phyloP scores from a whole-genome alignment of 2,797 vertebrate genomes.

The Cephalopachus bancanus region DNA sequence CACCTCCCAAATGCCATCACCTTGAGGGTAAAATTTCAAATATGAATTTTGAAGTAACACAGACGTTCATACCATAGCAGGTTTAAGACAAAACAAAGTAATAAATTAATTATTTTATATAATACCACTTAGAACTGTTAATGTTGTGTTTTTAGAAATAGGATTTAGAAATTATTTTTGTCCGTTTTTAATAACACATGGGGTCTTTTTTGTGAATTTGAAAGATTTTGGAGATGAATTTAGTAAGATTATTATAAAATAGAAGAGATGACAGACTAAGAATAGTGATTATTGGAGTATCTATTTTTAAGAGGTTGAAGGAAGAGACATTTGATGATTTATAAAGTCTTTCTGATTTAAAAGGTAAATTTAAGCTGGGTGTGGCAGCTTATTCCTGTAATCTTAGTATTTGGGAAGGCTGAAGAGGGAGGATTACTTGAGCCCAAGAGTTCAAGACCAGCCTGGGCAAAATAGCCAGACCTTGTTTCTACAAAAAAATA shows the following conservation, averaged over 20 bases:
- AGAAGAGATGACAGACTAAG: not conserved
- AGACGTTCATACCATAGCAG: not conserved
- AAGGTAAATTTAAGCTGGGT: too few relatives aligned
- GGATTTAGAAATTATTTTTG: conserved; percentile 39
- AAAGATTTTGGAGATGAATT: conserved; percentile 66
- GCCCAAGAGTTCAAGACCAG: too few relatives aligned
- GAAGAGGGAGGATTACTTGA: too few relatives aligned
- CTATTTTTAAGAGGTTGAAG: conserved; percentile 19
- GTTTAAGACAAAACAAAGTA: not conserved
- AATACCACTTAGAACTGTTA: conserved; percentile 64
- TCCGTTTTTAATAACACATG: not conserved
- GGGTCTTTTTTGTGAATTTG: conserved; percentile 42
- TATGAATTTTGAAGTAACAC: not conserved
- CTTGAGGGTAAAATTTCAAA: not conserved
- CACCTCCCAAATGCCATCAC: not conserved
- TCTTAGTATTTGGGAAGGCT: too few relatives aligned
- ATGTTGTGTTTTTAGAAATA: conserved; percentile 81
- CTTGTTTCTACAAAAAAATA: too few relatives aligned
- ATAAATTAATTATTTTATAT: not conserved
- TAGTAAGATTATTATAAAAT: not conserved
- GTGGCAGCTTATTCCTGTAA: too few relatives aligned
- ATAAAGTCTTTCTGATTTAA: conserved; percentile 30
- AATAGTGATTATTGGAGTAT: not conserved
- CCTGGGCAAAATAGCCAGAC: too few relatives aligned
- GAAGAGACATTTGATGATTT: conserved; percentile 10